These are phyloP conservation scores for Dendrocincla tyrannina DNA, from an alignment of 2,797 vertebrate species.

Conservation along the genomic window DNA sequence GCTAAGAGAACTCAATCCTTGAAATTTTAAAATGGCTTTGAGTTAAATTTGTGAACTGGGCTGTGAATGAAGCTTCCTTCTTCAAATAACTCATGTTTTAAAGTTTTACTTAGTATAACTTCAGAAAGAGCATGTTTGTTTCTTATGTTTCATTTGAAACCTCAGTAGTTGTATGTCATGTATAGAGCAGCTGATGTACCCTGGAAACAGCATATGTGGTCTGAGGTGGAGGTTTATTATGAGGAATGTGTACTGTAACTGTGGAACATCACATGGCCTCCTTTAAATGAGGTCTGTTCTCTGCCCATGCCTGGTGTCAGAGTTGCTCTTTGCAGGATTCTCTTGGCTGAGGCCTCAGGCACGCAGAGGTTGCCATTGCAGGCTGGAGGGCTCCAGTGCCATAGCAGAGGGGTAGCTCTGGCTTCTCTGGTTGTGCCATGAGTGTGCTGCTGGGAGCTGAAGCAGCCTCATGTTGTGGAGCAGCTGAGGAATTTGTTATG, in stretches of 20 bases:
- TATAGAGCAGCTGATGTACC: not conserved
- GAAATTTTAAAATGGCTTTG: not conserved
- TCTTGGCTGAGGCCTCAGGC: not conserved
- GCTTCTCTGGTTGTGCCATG: not conserved
- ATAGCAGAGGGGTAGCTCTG: not conserved
- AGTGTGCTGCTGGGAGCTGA: not conserved
- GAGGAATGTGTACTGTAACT: not conserved
- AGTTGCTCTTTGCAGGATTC: not conserved
- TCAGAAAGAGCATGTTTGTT: not conserved
- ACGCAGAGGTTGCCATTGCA: not conserved
- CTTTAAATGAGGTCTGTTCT: not conserved
- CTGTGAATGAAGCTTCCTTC: not conserved
- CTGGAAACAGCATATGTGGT: not conserved
- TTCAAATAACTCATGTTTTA: not conserved
- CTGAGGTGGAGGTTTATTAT: not conserved
- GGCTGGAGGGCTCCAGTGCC: not conserved
- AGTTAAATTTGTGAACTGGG: not conserved
- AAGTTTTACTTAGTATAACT: not conserved
- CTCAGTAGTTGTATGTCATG: not conserved
- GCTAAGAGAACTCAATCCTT: not conserved
- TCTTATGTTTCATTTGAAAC: not conserved
- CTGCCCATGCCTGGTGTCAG: not conserved
- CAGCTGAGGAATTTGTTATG: not conserved
- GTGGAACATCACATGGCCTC: not conserved
- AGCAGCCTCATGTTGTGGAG: fast-evolving